Percentiles rank a stretch among this genome's conserved stretches.
These are phyloP conservation scores for Bombus ignitus DNA, from an alignment of 1,140 invertebrate genomes.

Conservation along the genomic window DNA sequence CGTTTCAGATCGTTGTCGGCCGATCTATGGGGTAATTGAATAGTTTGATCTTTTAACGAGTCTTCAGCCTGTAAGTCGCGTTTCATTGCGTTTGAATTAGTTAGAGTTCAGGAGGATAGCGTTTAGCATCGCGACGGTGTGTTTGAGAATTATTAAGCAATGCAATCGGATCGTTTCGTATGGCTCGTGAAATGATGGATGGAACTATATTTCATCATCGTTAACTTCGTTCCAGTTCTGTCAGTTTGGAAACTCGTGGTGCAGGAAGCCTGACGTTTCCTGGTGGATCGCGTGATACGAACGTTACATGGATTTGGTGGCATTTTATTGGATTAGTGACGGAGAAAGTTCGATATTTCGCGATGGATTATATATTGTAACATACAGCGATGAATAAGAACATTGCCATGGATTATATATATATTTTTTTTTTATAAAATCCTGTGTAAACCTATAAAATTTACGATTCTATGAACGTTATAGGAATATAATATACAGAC, in stretches of 20 bases:
- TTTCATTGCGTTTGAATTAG: conserved; percentile 8
- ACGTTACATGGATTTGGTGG: no score
- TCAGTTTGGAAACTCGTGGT: neutral
- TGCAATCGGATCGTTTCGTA: neutral
- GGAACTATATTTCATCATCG: neutral
- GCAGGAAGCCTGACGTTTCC: neutral
- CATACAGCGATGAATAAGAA: no score
- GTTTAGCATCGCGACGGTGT: neutral
- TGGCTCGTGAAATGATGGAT: neutral
- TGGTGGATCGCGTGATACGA: neutral
- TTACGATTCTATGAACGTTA: no score
- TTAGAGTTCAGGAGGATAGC: neutral
- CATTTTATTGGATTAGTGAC: no score
- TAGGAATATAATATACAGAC: no score
- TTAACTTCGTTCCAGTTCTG: neutral
- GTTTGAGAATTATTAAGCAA: neutral
- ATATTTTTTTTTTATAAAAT: no score
- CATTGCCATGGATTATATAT: no score
- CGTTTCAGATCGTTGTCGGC: neutral
- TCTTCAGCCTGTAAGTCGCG: neutral
- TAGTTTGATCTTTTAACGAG: conserved; percentile 20
- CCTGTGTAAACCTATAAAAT: no score
- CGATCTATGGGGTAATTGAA: neutral
- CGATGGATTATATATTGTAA: no score
- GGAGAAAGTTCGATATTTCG: no score